phyloP scores from a whole-genome alignment of 2,113 vertebrate species.

The Macrotis lagotis region DNA sequence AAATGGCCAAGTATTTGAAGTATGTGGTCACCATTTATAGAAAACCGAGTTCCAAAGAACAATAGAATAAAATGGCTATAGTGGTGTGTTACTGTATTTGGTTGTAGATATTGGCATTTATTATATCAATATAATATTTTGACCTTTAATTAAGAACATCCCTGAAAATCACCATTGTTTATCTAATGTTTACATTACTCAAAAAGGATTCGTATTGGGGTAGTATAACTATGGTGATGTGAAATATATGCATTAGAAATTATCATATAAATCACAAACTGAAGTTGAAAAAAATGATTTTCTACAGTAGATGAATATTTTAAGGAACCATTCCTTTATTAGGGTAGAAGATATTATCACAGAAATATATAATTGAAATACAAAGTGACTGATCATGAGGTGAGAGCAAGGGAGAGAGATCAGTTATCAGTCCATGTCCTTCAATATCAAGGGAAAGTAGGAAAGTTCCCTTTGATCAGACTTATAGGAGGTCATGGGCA shows the following conservation, averaged over 20 bases:
- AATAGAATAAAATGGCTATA: background rate
- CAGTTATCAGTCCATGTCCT: background rate
- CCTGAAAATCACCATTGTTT: conserved; percentile 32
- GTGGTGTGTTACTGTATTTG: background rate
- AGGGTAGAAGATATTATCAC: background rate
- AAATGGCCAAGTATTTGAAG: background rate
- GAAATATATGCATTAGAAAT: conserved; percentile 1
- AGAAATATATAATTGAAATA: background rate
- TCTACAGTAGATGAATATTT: conserved; percentile 10
- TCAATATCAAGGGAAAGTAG: background rate
- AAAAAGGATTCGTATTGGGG: conserved; percentile 28
- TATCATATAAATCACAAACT: conserved; percentile 32
- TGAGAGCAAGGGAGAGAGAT: background rate
- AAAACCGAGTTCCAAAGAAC: background rate
- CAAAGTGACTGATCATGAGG: background rate
- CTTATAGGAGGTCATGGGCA: background rate
- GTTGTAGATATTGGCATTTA: conserved; percentile 10
- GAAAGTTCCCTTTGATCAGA: background rate
- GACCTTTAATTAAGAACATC: background rate
- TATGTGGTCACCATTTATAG: background rate
- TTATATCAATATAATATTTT: background rate
- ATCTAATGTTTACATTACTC: conserved; percentile 35
- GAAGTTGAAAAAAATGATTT: conserved; percentile 30
- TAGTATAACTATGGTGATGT: background rate
- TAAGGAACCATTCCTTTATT: background rate